Conservation (phyloP, 1,140 invertebrate genomes). For the Lasioglossum albipes region DNA sequence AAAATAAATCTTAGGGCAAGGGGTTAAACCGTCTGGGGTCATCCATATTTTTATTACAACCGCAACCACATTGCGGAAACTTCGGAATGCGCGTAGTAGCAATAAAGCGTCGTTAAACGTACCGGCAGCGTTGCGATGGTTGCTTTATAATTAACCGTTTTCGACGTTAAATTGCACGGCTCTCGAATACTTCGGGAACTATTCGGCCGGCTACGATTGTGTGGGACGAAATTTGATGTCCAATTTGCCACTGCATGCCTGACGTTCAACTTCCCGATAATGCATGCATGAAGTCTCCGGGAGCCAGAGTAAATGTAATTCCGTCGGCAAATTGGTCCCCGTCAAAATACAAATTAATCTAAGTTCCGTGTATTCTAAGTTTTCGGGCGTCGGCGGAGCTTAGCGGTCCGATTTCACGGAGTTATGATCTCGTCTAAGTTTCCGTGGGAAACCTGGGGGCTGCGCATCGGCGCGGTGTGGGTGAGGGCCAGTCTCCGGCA, state of each 20-base stretch:
- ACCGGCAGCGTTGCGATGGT: no score
- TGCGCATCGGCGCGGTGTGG: constrained; percentile 6
- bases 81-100: no score
- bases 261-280: not conserved
- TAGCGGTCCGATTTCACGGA: constrained; percentile 26
- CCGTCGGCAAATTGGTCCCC: not conserved
- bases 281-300: not conserved
- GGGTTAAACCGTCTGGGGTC: no score
- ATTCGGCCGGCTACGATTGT: no score
- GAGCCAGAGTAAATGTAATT: not conserved
- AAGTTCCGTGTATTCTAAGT: constrained; percentile 2
- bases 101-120: no score
- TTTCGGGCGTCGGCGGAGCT: not conserved
- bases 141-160: no score
- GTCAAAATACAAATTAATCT: constrained; percentile 29
- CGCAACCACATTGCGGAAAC: no score
- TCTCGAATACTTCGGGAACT: no score
- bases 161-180: no score
- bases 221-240: not conserved
- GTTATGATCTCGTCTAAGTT: constrained; percentile 27
- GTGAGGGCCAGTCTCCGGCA: not conserved
- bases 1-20: no score
- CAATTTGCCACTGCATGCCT: not conserved
- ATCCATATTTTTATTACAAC: no score
- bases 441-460: constrained; percentile 24